Evolutionary conservation across 2,113 vertebrate species (phyloP).

Genomic region (Pterocles gutturalis): DNA sequence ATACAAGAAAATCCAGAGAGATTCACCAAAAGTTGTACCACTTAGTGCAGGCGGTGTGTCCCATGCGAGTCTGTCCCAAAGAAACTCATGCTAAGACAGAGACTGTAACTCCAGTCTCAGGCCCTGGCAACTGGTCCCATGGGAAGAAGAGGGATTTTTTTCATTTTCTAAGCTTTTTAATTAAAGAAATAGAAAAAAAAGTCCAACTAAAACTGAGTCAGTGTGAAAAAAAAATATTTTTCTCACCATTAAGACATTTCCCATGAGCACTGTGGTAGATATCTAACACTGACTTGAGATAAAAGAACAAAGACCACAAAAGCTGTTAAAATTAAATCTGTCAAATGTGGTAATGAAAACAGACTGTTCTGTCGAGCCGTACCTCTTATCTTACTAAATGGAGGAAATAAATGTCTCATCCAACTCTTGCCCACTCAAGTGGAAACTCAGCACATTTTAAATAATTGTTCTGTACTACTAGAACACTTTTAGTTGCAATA

Average conservation of each 20-base stretch:
- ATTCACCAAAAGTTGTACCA: neutral
- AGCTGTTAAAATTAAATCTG: slow-evolving; percentile 47
- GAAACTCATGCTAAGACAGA: neutral
- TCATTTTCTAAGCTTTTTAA: neutral
- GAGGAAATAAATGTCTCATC: slow-evolving; percentile 15
- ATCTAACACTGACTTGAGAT: neutral
- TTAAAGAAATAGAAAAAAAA: neutral
- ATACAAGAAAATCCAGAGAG: neutral
- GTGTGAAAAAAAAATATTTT: neutral
- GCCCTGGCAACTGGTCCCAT: neutral
- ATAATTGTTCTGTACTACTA: neutral
- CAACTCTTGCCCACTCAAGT: neutral
- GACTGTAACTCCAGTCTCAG: neutral
- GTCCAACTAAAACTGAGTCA: neutral
- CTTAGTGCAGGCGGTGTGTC: neutral
- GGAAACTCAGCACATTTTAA: neutral
- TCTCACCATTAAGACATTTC: neutral
- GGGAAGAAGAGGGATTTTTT: neutral
- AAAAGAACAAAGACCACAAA: slow-evolving; percentile 47
- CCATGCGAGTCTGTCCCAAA: neutral
- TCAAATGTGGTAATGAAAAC: slow-evolving; percentile 24
- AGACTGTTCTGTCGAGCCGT: neutral
- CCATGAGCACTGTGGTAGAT: neutral
- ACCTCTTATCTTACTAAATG: slow-evolving; percentile 2
- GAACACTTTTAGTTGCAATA: neutral